Evolutionary conservation across 2,113 vertebrate species (phyloP).

Genomic region (Elephantulus edwardii): DNA sequence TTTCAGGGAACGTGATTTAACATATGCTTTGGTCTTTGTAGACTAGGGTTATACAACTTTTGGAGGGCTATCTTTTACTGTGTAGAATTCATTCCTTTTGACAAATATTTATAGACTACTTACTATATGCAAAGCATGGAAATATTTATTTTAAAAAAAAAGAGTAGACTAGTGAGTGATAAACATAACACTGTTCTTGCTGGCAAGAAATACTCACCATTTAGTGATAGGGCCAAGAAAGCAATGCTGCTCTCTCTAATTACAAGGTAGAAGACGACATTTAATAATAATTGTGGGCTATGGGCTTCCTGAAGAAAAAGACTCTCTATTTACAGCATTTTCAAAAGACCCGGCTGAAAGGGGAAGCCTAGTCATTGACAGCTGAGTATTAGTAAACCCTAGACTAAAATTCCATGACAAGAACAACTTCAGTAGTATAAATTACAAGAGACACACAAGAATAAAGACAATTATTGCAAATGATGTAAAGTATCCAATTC

Average conservation of each 20-base stretch:
- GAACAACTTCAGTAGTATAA: not conserved
- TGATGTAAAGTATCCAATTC: not conserved
- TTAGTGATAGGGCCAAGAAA: not conserved
- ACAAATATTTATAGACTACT: not conserved
- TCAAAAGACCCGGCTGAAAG: not conserved
- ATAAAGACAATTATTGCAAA: not conserved
- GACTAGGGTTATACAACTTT: not conserved
- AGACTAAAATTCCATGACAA: not conserved
- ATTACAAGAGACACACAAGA: not conserved
- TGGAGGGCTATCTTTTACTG: not conserved
- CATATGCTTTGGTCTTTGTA: not conserved
- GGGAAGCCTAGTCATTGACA: not conserved
- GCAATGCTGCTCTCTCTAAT: not conserved
- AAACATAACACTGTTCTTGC: not conserved
- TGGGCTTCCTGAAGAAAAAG: not conserved
- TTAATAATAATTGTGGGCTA: not conserved
- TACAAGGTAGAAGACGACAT: not conserved
- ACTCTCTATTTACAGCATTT: not conserved
- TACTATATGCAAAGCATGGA: not conserved
- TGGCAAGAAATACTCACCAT: not conserved
- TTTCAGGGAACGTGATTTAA: not conserved
- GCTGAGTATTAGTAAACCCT: not conserved
- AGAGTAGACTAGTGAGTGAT: too few species aligned
- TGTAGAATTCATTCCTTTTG: constrained; percentile 12
- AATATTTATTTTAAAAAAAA: not conserved